Evolutionary conservation across 2,888 invertebrate genomes (phyloP).

Genomic region (Nephrotoma flavescens): DNA sequence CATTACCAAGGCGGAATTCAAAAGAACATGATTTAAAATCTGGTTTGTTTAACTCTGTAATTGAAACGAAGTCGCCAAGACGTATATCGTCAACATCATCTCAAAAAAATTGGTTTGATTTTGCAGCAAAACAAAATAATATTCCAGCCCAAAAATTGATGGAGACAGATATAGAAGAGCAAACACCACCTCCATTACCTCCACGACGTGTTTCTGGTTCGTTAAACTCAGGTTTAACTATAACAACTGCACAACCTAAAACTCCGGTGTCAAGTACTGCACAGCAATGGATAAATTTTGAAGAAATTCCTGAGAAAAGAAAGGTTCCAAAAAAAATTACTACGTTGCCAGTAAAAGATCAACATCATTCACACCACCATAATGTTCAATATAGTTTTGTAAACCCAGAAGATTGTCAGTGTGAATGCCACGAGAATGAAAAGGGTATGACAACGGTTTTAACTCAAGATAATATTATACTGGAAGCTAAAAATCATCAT

Average conservation of each 20-base stretch:
- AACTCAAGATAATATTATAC: neutral
- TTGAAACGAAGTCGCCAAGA: conserved; percentile 37
- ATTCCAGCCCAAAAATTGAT: conserved; percentile 9
- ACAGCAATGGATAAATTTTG: conserved; percentile 71
- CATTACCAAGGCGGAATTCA: conserved; percentile 46
- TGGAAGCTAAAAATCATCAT: conserved; percentile 17
- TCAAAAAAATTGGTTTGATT: conserved; percentile 43
- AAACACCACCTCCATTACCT: conserved; percentile 34
- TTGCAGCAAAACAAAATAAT: conserved; percentile 38
- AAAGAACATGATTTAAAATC: conserved; percentile 15
- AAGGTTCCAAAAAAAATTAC: conserved; percentile 72
- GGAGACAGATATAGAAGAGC: conserved; percentile 19
- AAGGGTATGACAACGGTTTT: conserved; percentile 15
- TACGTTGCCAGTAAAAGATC: conserved; percentile 49
- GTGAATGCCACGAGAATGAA: conserved; percentile 63
- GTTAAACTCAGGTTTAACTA: conserved; percentile 16
- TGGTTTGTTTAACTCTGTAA: conserved; percentile 14
- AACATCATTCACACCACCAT: conserved; percentile 10
- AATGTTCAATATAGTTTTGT: conserved; percentile 58
- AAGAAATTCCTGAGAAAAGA: conserved; percentile 69
- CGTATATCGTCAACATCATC: conserved; percentile 32
- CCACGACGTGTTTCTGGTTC: conserved; percentile 24
- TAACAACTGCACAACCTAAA: neutral
- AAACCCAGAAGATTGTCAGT: conserved; percentile 75
- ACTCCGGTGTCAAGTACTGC: conserved; percentile 13